phyloP scores from a whole-genome alignment of 2,113 vertebrate species.

The Chaetorhynchus papuensis region DNA sequence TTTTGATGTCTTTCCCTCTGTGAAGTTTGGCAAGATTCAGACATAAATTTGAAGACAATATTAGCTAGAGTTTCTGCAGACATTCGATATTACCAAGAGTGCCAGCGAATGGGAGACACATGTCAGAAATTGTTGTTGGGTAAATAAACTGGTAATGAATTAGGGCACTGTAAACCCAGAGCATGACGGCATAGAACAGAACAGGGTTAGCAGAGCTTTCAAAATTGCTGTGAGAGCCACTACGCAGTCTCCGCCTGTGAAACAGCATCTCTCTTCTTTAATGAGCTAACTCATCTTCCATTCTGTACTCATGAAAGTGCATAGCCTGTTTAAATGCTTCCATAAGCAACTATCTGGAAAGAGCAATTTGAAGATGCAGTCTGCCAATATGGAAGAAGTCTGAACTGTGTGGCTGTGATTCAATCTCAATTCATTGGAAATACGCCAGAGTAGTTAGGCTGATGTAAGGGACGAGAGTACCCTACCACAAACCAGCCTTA shows the following conservation, averaged over 20 bases:
- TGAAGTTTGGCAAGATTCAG: not conserved
- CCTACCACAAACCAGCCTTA: not conserved
- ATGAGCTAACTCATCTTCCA: not conserved
- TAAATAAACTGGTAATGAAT: not conserved
- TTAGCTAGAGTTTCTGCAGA: not conserved
- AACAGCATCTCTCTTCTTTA: not conserved
- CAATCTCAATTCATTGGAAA: not conserved
- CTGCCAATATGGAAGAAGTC: not conserved
- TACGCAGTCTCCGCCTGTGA: not conserved
- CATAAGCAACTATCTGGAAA: not conserved
- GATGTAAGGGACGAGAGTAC: not conserved
- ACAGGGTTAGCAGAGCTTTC: not conserved
- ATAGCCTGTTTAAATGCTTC: not conserved
- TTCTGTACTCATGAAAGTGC: not conserved
- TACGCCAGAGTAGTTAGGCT: not conserved
- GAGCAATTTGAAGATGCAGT: not conserved
- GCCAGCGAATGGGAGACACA: not conserved
- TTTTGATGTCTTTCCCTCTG: not conserved
- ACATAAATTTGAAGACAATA: not conserved
- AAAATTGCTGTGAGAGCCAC: not conserved
- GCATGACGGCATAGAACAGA: not conserved
- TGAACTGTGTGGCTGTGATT: not conserved
- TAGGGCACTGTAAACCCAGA: not conserved
- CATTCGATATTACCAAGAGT: not conserved
- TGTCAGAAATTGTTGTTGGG: not conserved